Percentiles rank a stretch among this genome's conserved stretches.
phyloP scores from a whole-genome alignment of 2,888 invertebrate genomes.

The Erpobdella octoculata region DNA sequence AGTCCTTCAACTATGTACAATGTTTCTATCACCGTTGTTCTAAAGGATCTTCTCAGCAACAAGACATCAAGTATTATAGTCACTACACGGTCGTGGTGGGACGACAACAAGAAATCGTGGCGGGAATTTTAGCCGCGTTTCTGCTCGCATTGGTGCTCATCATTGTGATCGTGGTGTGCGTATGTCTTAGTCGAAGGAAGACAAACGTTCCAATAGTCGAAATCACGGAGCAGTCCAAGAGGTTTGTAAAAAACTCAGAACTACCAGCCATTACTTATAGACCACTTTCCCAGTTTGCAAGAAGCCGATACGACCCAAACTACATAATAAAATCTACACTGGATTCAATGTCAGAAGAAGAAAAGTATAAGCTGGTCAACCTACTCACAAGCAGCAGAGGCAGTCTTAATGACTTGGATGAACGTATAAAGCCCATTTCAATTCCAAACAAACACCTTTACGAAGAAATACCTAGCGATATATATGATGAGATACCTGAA shows the following conservation, averaged over 20 bases:
- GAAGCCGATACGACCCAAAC: no score
- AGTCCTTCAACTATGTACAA: no score
- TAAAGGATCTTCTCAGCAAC: background rate
- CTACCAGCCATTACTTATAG: background rate
- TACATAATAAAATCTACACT: slow-evolving; percentile 26
- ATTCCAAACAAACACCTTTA: slow-evolving; percentile 14
- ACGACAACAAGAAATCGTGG: background rate
- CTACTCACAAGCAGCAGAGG: slow-evolving; percentile 27
- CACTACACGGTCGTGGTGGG: background rate
- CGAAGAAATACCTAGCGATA: slow-evolving; percentile 29
- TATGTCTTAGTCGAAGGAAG: background rate
- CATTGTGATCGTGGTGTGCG: background rate
- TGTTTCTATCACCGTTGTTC: background rate
- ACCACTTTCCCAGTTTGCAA: background rate
- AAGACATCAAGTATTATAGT: background rate
- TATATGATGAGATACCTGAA: slow-evolving; percentile 21
- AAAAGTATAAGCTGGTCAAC: slow-evolving; percentile 26
- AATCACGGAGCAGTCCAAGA: slow-evolving; percentile 19
- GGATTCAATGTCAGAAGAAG: slow-evolving; percentile 30
- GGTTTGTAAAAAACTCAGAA: slow-evolving; percentile 20
- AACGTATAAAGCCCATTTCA: background rate
- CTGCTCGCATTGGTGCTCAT: background rate
- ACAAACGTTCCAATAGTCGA: slow-evolving; percentile 6
- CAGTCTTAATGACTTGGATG: slow-evolving; percentile 26
- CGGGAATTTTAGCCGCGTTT: no score